Base-by-base conservation (phyloP, 2,113 vertebrate genomes). In the Austrofundulus limnaeus region DNA sequence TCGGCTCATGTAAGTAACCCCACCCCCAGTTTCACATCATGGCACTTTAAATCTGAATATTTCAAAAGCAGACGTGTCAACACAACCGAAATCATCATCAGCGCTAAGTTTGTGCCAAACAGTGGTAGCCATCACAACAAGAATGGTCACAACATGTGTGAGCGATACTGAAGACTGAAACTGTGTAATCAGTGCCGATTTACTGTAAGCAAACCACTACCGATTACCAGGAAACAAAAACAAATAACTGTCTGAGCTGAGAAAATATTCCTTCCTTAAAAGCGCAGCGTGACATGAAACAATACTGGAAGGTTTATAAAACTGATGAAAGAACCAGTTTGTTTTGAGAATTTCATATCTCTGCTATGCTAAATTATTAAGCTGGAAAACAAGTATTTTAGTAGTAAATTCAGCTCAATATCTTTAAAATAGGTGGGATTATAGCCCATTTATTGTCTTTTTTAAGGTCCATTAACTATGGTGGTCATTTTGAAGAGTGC, bases 1-100 rank as follows among this genome's bases (percentile, higher is more conserved):
- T 1, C 6, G 0, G 20, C 54, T 34, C 2, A 15, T 4, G 84
- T 86, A 70, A 86, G 84, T 86, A 52, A 12, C 11, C 25, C n/a
- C n/a, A n/a, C 1, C 2, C 59, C 8, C 0, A 5, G 11, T 42
- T 75, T 57, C 1, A 16, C 23, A 14, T 49, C 13, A 6, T 4
- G 0, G 16, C 2, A 15, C 6, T n/a, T 17, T 31, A 0, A 53
- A 11, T 42, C 16, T 57, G 1, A 57, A 46, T 16, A 16, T 19
- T 5, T 23, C 20, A 49, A 3, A 41, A 45, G 19, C 19, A n/a
- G 12, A 17, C 31, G 10, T 28, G 17, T 66, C 12, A 45, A 11
- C 7, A 14, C 13, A 16, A 39, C 0, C 13, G 65, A 5, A 12
- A 1, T 23, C 17, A 1, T 54, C 8, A 16, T 51, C 12, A 16